Conservation (phyloP, 2,113 vertebrate genomes). For the Narcine bancroftii region DNA sequence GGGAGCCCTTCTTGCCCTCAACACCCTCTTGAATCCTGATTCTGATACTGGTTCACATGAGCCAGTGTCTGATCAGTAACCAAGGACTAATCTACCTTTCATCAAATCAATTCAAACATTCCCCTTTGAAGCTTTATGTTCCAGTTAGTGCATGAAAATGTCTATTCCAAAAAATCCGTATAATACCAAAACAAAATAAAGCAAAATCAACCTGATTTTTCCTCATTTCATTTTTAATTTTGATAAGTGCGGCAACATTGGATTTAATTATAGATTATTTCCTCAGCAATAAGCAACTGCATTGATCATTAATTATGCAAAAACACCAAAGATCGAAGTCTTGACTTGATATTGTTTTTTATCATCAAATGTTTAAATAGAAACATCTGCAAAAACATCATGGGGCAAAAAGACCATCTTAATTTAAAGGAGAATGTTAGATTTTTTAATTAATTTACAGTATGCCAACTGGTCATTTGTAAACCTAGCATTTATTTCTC, state of each 20-base stretch:
- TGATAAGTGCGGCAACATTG: background rate
- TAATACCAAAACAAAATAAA: background rate
- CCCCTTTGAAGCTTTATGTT: background rate
- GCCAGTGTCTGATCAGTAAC: too few species aligned
- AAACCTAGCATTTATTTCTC: too few species aligned
- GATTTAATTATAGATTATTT: background rate
- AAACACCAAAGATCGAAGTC: background rate
- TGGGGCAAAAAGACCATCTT: background rate
- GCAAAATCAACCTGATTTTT: background rate
- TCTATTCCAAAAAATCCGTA: background rate
- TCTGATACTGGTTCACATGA: too few species aligned
- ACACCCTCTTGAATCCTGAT: too few species aligned
- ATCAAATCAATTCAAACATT: background rate
- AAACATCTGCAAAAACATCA: background rate
- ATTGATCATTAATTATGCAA: background rate
- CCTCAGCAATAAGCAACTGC: background rate
- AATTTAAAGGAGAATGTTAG: background rate
- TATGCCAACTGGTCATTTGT: background rate
- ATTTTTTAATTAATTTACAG: too few species aligned
- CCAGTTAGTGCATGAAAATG: background rate
- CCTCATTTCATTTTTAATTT: background rate
- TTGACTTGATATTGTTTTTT: background rate
- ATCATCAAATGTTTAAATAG: background rate
- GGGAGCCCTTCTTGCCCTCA: too few species aligned
- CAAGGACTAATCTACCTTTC: background rate